Conservation (phyloP, 1,140 invertebrate genomes). For the Coenobita brevimanus region DNA sequence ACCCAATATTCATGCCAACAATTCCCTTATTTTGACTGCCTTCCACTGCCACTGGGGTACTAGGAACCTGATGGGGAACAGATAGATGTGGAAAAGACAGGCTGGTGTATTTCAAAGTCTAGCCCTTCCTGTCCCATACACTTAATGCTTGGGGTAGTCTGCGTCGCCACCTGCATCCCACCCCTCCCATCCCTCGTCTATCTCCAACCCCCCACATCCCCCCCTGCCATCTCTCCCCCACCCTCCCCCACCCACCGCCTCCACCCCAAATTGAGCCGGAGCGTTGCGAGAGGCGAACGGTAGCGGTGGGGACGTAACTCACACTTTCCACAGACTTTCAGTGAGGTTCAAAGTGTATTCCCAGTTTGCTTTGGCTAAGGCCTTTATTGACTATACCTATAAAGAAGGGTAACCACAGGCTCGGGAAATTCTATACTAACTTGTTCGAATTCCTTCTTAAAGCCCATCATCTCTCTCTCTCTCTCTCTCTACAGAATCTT, state of each 20-base stretch:
- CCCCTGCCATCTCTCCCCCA: not conserved
- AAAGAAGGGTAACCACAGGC: slow-evolving; percentile 14
- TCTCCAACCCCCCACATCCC: not conserved
- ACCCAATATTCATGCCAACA: slow-evolving; percentile 13
- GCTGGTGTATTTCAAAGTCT: too few species aligned
- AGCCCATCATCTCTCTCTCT: too few species aligned
- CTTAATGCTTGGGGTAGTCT: not conserved
- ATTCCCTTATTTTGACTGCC: not conserved
- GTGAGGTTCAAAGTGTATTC: slow-evolving; percentile 25
- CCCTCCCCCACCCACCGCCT: not conserved
- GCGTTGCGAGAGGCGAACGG: slow-evolving; percentile 45
- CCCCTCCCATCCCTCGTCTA: too few species aligned
- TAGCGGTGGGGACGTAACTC: slow-evolving; percentile 28
- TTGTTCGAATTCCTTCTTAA: not conserved
- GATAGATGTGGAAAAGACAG: too few species aligned
- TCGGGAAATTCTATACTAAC: slow-evolving; percentile 27
- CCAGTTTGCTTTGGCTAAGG: slow-evolving; percentile 6
- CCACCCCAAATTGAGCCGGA: slow-evolving; percentile 27
- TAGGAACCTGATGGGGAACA: too few species aligned
- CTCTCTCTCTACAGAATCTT: too few species aligned
- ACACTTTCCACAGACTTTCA: slow-evolving; percentile 35
- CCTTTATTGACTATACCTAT: slow-evolving; percentile 33
- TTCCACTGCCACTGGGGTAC: not conserved
- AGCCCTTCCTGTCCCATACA: too few species aligned
- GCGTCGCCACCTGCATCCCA: not conserved